These are phyloP conservation scores for Dione juno DNA, from an alignment of 2,888 invertebrate species.

Conservation along the genomic window DNA sequence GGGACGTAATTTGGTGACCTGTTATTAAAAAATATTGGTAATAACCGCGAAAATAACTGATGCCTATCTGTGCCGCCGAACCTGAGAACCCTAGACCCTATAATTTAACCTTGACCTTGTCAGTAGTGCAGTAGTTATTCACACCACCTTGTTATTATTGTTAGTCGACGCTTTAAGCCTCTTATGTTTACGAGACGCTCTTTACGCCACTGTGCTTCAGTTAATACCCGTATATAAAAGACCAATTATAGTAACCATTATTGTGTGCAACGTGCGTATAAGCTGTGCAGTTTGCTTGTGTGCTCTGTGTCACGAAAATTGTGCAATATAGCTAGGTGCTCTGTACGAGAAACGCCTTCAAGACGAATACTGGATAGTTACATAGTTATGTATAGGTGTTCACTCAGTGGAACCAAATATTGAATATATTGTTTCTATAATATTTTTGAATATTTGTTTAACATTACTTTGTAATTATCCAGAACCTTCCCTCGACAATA, in stretches of 20 bases:
- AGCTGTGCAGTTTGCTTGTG: conserved; percentile 80
- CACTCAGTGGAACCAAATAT: too few relatives aligned
- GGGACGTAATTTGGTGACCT: conserved; percentile 95
- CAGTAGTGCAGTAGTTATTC: conserved; percentile 78
- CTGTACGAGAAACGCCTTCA: conserved; percentile 68
- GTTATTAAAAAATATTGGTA: conserved; percentile 80
- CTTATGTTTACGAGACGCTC: conserved; percentile 62
- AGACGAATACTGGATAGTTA: conserved; percentile 65
- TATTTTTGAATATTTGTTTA: background rate
- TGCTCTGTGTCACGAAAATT: conserved; percentile 73
- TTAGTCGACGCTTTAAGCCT: conserved; percentile 68
- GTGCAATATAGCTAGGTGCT: conserved; percentile 79
- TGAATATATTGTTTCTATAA: background rate
- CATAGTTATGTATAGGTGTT: conserved; percentile 50
- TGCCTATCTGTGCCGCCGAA: conserved; percentile 80
- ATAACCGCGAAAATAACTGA: conserved; percentile 63
- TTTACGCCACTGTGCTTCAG: conserved; percentile 58
- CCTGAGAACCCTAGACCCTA: conserved; percentile 62
- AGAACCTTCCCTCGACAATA: conserved; percentile 54
- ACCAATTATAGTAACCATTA: conserved; percentile 61
- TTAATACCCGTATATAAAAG: conserved; percentile 41
- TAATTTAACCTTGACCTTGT: conserved; percentile 56
- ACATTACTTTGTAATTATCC: conserved; percentile 67
- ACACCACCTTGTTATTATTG: conserved; percentile 71
- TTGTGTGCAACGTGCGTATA: conserved; percentile 80